These are phyloP conservation scores for Myzus persicae DNA, from an alignment of 1,140 invertebrate genomes.

Conservation along the genomic window DNA sequence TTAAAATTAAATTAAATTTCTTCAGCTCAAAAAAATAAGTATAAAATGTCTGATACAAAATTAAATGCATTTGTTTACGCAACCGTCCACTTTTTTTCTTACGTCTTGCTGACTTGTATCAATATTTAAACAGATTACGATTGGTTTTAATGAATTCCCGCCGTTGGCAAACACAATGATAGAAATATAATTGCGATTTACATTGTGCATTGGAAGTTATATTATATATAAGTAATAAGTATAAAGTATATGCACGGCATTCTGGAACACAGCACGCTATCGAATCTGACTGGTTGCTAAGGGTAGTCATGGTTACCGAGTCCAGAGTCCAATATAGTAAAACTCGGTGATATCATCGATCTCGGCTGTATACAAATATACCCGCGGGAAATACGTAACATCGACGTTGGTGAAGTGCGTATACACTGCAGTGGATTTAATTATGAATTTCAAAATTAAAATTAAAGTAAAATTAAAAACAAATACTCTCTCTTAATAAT, in stretches of 20 bases:
- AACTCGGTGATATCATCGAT: conserved; percentile 47
- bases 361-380: not conserved
- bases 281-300: conserved; percentile 37
- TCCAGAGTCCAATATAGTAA: conserved; percentile 22
- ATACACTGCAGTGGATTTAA: not conserved
- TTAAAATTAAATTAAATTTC: not conserved
- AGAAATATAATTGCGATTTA: not conserved
- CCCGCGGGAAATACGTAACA: conserved; percentile 19
- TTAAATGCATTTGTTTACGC: not conserved
- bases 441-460: not conserved
- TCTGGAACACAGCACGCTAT: not conserved
- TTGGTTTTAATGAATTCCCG: not conserved
- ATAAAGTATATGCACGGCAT: not conserved
- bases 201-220: not conserved
- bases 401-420: not conserved
- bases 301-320: conserved; percentile 42
- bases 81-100: not conserved
- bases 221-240: not conserved
- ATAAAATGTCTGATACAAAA: not conserved
- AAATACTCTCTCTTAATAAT: not conserved
- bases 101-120: not conserved
- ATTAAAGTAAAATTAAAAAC: conserved; percentile 20
- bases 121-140: not conserved
- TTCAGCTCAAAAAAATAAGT: not conserved
- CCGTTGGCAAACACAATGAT: not conserved